A percentile compares a stretch with the other conserved stretches of the same genome.
Conservation (phyloP, 2,113 vertebrate species). For the Seriola dumerili region DNA sequence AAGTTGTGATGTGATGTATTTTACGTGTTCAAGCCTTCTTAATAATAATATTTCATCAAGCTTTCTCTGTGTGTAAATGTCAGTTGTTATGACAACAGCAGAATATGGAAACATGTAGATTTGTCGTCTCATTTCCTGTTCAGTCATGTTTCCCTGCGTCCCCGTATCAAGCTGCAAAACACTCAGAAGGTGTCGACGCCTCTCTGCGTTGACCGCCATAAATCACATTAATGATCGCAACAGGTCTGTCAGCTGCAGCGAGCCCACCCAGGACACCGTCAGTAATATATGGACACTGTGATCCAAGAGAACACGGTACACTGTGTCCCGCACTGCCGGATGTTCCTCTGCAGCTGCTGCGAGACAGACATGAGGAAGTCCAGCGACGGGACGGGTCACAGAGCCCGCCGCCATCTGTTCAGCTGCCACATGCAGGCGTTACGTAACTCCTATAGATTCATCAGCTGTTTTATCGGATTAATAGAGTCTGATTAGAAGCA, state of each 20-base stretch:
- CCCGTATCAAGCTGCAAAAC: conserved; percentile 7
- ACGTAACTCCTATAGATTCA: background rate
- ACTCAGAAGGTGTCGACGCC: background rate
- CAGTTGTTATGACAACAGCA: too few relatives aligned
- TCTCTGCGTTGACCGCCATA: background rate
- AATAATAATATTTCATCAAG: too few relatives aligned
- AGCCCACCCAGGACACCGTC: background rate
- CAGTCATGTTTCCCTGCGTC: background rate
- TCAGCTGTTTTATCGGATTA: background rate
- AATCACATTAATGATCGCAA: background rate
- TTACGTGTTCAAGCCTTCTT: too few relatives aligned
- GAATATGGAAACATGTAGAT: background rate
- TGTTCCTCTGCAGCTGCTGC: conserved; percentile 41
- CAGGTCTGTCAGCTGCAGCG: background rate
- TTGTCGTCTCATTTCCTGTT: background rate
- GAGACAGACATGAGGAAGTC: conserved; percentile 17
- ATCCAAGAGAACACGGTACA: background rate
- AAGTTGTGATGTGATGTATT: too few relatives aligned
- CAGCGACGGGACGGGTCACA: conserved; percentile 1
- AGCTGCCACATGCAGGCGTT: background rate
- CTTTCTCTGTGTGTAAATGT: too few relatives aligned
- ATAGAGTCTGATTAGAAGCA: too few relatives aligned
- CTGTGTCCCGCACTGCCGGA: conserved; percentile 36
- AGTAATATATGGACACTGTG: background rate
- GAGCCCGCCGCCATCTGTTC: conserved; percentile 22